Evolutionary conservation across 2,888 invertebrate genomes (phyloP), one percentile per base, ranked within the genome.

Genomic region (Tyria jacobaeae): DNA sequence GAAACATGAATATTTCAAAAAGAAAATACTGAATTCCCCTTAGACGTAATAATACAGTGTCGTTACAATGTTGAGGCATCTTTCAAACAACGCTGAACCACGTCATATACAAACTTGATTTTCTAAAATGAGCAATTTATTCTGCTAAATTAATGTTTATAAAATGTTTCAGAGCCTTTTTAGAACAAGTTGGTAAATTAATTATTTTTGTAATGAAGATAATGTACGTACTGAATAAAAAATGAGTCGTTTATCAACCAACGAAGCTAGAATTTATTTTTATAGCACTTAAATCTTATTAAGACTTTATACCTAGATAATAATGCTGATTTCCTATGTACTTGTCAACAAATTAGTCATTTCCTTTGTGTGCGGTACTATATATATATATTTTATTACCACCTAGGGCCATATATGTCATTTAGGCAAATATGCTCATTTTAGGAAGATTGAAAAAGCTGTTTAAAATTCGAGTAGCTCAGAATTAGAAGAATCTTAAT

Each of bases 111-210:
- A 37, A 50, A 48, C 15, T 48, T 6, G 27, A 59, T 59, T 57
- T 58, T 60, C 34, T 49, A 51, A 62, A 62, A 64, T 60, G 31
- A 25, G 24, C 35, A 59, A 52, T 56, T 61, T 65, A 54, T 56
- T 55, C 25, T 17, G 27, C 21, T 12, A 57, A 60, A 57, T 57
- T 49, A 54, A 50, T 57, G 53, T 60, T 57, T 53, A 39, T 31
- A 41, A 39, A 57, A 53, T n/a, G 47, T 47, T 39, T 37, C 50
- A 49, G n/a, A 10, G 12, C 34, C 17, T 31, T 50, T 39, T 15
- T 9, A 50, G 31, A 57, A 31, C 50, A 21, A 49, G 57, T 56
- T 14, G 15, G 37, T 48, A 39, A 57, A 49, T 35, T 50, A 50
- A 5, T 56, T 56, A n/a, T 50, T 57, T 57, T 49, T 49, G 25